Conservation (phyloP, 2,113 vertebrate genomes). For the Rynchops niger region DNA sequence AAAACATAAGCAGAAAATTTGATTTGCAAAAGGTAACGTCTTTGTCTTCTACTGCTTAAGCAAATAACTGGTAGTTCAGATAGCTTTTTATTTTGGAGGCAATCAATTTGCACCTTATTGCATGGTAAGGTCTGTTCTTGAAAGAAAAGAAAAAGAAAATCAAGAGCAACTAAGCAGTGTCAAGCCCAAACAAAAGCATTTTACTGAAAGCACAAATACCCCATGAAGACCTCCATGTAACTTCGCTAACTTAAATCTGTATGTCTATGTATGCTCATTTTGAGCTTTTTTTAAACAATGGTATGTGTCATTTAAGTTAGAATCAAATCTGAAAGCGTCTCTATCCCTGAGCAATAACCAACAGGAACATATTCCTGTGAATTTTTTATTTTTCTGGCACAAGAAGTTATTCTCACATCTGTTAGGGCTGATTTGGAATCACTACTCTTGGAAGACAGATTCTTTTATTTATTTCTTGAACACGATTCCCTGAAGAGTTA, state of each 20-base stretch:
- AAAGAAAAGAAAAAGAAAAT: neutral
- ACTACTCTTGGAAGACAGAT: neutral
- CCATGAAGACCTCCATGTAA: neutral
- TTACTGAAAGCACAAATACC: neutral
- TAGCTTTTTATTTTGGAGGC: neutral
- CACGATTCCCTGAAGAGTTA: neutral
- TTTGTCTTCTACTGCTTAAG: neutral
- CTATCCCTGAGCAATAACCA: constrained; percentile 39
- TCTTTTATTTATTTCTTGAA: constrained; percentile 19
- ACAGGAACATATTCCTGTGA: constrained; percentile 39
- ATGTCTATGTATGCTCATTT: neutral
- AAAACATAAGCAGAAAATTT: neutral
- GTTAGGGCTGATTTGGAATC: constrained; percentile 24
- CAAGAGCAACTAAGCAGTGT: neutral
- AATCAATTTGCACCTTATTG: neutral
- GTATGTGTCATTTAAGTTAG: neutral
- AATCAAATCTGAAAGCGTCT: neutral
- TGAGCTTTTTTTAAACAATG: constrained; percentile 6
- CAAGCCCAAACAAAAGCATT: neutral
- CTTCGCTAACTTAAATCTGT: neutral
- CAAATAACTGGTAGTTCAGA: neutral
- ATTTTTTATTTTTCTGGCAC: constrained; percentile 50
- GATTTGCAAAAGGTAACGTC: neutral
- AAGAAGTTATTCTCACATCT: constrained; percentile 40
- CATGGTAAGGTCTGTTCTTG: neutral